phyloP scores from a whole-genome alignment of 2,797 vertebrate species.

The Selene dorsalis region DNA sequence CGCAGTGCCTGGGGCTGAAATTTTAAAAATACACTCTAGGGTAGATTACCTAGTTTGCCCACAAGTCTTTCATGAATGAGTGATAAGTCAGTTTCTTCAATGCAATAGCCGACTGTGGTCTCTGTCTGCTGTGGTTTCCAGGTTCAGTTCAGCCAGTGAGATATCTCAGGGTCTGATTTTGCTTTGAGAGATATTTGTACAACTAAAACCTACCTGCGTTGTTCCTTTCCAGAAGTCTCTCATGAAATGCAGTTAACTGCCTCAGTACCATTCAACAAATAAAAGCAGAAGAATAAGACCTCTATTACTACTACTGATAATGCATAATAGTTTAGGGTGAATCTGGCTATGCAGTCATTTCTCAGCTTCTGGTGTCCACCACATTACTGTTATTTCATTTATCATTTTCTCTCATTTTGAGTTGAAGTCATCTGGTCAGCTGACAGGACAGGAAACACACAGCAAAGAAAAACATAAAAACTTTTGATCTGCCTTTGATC shows the following conservation, averaged over 20 bases:
- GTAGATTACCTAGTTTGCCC: background rate
- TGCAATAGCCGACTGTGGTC: background rate
- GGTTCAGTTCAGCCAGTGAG: conserved; percentile 4
- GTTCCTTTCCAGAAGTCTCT: background rate
- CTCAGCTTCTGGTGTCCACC: background rate
- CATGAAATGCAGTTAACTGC: background rate
- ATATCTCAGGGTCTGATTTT: conserved; percentile 8
- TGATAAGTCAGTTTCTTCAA: conserved; percentile 1
- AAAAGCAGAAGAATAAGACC: background rate
- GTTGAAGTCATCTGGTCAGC: conserved; percentile 47
- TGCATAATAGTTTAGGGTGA: background rate
- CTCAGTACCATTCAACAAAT: background rate
- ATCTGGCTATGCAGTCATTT: background rate
- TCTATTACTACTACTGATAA: background rate
- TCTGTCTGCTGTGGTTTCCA: conserved; percentile 1
- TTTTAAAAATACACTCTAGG: background rate
- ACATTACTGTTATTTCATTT: conserved; percentile 22
- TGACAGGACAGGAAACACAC: conserved; percentile 53
- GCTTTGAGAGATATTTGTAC: conserved; percentile 1
- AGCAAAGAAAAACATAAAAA: conserved; percentile 50
- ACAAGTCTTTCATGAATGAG: conserved; percentile 10
- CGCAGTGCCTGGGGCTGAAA: background rate
- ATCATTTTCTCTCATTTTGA: conserved; percentile 32
- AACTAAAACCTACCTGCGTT: background rate
- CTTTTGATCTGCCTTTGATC: conserved; percentile 61